Conservation (phyloP, 2,113 vertebrate species). For the Rhegmatorhina hoffmannsi region DNA sequence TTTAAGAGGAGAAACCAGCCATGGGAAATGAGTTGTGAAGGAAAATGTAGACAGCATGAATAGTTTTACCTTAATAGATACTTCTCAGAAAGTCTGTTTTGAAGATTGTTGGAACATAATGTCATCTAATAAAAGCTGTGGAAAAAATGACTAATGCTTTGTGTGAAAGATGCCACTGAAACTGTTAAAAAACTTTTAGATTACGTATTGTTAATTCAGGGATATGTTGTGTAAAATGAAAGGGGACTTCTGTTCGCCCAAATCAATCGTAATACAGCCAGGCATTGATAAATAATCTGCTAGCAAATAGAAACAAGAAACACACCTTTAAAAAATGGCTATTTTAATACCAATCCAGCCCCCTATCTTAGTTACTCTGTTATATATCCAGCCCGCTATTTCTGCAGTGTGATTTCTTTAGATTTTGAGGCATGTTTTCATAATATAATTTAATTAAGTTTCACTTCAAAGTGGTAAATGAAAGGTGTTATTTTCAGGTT, state of each 20-base stretch:
- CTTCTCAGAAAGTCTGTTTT: not conserved
- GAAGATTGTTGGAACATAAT: not conserved
- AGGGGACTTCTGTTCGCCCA: not conserved
- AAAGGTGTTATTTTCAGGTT: slow-evolving; percentile 80
- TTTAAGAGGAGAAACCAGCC: not conserved
- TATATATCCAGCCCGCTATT: not conserved
- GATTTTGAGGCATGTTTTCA: not conserved
- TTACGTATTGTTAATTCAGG: not conserved
- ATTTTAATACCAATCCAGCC: accelerated
- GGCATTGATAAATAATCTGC: not conserved
- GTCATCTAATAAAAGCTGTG: not conserved
- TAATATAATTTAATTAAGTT: not conserved
- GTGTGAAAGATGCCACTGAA: not conserved
- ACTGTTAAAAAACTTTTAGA: not conserved
- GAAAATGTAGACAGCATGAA: not conserved
- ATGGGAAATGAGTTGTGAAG: not conserved
- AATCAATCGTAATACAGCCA: not conserved
- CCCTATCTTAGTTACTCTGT: not conserved
- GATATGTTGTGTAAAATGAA: not conserved
- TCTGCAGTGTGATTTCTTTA: not conserved
- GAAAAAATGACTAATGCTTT: not conserved
- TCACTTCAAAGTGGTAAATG: not conserved
- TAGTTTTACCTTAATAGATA: not conserved
- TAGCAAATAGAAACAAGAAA: not conserved
- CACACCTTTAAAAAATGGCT: not conserved